phyloP scores from a whole-genome alignment of 2,797 vertebrate species.

The Cyprinodon diabolis region DNA sequence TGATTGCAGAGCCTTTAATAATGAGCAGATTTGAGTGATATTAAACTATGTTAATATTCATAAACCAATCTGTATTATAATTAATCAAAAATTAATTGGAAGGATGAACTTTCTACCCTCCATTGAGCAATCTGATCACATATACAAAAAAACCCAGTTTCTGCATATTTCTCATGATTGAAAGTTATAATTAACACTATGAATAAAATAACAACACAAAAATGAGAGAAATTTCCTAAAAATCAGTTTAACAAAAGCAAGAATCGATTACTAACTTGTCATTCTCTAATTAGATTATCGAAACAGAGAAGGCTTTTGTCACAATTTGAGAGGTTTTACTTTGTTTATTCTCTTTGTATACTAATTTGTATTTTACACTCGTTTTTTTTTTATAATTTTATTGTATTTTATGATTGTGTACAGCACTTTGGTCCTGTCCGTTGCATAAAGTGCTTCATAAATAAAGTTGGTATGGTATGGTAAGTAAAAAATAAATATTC shows the following conservation, averaged over 20 bases:
- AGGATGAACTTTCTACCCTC: neutral
- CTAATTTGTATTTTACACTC: too few species aligned
- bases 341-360: too few species aligned
- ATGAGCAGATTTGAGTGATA: neutral
- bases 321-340: too few species aligned
- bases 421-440: too few species aligned
- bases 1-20: neutral
- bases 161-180: neutral
- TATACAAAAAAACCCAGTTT: neutral
- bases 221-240: neutral
- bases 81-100: neutral
- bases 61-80: neutral
- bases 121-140: neutral
- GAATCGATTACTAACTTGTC: neutral
- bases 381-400: too few species aligned
- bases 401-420: too few species aligned
- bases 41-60: neutral
- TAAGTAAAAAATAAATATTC: neutral
- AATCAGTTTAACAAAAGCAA: neutral
- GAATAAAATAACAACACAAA: neutral
- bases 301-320: neutral
- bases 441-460: too few species aligned
- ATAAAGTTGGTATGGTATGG: too few species aligned
- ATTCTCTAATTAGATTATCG: neutral
- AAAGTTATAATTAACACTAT: neutral